Conservation (phyloP, 2,888 invertebrate species). For the Drosophila pseudotalamancana region DNA sequence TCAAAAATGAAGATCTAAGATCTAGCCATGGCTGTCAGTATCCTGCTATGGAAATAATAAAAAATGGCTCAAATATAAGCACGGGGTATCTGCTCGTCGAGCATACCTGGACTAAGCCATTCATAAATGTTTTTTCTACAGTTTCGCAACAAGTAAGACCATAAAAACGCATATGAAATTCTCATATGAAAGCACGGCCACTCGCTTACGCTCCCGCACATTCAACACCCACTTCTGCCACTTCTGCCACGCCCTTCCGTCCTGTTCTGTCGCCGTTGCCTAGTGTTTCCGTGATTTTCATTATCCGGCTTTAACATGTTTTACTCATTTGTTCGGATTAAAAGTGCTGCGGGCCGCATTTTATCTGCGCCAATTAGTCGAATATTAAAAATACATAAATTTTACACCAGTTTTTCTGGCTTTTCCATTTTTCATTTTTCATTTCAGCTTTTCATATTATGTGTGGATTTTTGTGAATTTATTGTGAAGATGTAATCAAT, state of each 20-base stretch:
- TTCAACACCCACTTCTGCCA: too few relatives aligned
- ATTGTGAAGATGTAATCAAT: neutral
- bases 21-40: too few relatives aligned
- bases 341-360: conserved; percentile 36
- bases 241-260: neutral
- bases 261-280: neutral
- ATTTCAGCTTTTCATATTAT: conserved; percentile 17
- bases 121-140: neutral
- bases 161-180: conserved; percentile 48
- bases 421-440: conserved; percentile 22
- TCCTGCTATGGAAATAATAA: too few relatives aligned
- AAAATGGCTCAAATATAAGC: too few relatives aligned
- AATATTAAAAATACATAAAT: conserved; percentile 72
- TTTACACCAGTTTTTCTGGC: conserved; percentile 37
- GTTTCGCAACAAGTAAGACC: neutral
- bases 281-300: conserved; percentile 55
- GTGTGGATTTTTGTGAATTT: neutral
- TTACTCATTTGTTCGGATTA: conserved; percentile 50
- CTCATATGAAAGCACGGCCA: conserved; percentile 4
- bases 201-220: neutral
- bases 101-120: too few relatives aligned
- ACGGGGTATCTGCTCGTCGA: too few relatives aligned
- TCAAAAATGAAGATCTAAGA: too few relatives aligned
- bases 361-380: conserved; percentile 74
- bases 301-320: conserved; percentile 63